Evolutionary conservation across 1,140 invertebrate genomes (phyloP), one percentile per base, ranked within the genome.

Genomic region (Eubasilissa regina): DNA sequence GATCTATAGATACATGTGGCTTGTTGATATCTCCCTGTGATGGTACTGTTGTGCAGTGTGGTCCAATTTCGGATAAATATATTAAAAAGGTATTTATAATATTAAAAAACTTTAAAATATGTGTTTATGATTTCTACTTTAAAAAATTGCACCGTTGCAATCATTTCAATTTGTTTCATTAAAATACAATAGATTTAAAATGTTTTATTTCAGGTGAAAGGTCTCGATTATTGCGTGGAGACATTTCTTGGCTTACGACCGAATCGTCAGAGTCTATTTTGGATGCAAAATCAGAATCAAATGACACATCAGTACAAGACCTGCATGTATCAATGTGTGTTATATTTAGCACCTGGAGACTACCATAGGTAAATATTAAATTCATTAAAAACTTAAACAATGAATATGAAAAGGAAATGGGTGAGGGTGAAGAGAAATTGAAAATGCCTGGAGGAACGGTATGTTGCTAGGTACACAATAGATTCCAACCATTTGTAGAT

Each of bases 291-390:
- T 84, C 86, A 89, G 77, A 83, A 87, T 91, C 43, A 47, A 53
- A 60, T 10, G 15, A 19, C n/a, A 11, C 3, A n/a, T 10, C 47
- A 53, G 9, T 17, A 44, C 48, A 77, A 56, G 94, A 93, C 86
- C 87, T 90, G 48, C 79, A 88, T 98, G 7, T 97, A 94, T 86
- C 95, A 97, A 84, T 92, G 95, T 85, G 94, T 96, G 8, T 92
- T 99, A 81, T 99, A 99, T 87, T 89, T 99, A 77, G 97, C 98
- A 1, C 99, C 99, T 0, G 98, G 98, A 15, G 98, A 99, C 87
- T 99, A 99, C 90, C 99, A 99, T 86, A 91, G 97, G 77, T 82
- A 75, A 25, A 35, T 35, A 6, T 35, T 35, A 3, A 35, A 35
- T 35, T 35, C 25, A 35, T 35, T 35, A 35, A 35, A 35, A 35